Conservation (phyloP, 2,888 invertebrate genomes). For the Steromphala cineraria region DNA sequence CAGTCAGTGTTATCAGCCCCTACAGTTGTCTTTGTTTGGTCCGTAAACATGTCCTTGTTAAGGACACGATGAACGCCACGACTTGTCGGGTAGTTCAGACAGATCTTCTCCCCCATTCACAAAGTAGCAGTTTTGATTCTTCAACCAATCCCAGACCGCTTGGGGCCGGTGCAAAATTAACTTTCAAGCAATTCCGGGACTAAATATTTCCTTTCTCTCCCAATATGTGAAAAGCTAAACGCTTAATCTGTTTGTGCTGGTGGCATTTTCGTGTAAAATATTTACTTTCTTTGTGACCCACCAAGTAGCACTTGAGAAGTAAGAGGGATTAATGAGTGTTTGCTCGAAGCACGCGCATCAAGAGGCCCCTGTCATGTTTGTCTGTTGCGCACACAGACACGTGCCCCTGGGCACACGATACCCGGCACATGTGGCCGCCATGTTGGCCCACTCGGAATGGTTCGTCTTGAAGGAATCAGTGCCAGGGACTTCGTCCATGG, state of each 20-base stretch:
- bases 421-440: slow-evolving; percentile 7
- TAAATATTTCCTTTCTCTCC: neutral
- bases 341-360: slow-evolving; percentile 5
- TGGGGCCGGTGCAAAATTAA: neutral
- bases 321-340: slow-evolving; percentile 17
- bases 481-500: neutral
- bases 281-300: slow-evolving; percentile 9
- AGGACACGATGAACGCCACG: neutral
- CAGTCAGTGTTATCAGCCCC: neutral
- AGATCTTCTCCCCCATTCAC: too few relatives aligned
- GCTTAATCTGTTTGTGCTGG: slow-evolving; percentile 5
- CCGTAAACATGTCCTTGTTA: neutral
- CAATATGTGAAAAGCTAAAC: neutral
- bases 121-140: too few relatives aligned
- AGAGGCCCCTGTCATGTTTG: slow-evolving; percentile 12
- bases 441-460: neutral
- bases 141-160: too few relatives aligned
- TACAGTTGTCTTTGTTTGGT: slow-evolving; percentile 3
- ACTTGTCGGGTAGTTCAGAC: neutral
- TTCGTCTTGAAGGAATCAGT: slow-evolving; percentile 13
- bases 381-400: slow-evolving; percentile 14
- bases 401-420: slow-evolving; percentile 17
- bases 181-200: neutral
- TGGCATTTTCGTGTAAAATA: slow-evolving; percentile 14
- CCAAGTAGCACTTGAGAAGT: slow-evolving; percentile 4